phyloP scores from a whole-genome alignment of 2,113 vertebrate genomes.

The Pelobates fuscus region DNA sequence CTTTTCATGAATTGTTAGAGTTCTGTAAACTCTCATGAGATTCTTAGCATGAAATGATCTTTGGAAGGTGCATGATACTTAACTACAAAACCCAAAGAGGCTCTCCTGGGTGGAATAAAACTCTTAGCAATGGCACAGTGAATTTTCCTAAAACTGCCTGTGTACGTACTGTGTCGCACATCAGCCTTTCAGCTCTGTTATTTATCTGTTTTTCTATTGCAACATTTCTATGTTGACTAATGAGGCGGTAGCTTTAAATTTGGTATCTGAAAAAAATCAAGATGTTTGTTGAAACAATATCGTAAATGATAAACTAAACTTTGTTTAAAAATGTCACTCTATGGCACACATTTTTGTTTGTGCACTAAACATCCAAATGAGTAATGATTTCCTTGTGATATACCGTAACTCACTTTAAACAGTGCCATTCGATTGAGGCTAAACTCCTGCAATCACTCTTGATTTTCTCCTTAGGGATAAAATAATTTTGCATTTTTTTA shows the following conservation, averaged over 20 bases:
- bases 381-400: conserved; percentile 1
- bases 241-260: not conserved
- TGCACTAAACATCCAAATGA: not conserved
- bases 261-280: not conserved
- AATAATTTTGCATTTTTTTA: conserved; percentile 18
- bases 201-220: not conserved
- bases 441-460: conserved; percentile 15
- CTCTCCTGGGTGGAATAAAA: not conserved
- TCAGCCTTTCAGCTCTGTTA: too few relatives aligned
- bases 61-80: not conserved
- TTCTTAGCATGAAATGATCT: not conserved
- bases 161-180: too few relatives aligned
- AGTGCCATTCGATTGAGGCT: conserved; percentile 3
- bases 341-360: not conserved
- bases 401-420: not conserved
- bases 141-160: too few relatives aligned
- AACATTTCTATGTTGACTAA: not conserved
- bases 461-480: not conserved
- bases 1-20: not conserved
- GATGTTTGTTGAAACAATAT: not conserved
- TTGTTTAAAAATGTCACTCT: conserved; percentile 6
- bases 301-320: not conserved
- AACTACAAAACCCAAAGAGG: not conserved
- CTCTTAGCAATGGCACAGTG: not conserved
- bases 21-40: not conserved